Conservation (phyloP, 1,140 invertebrate genomes). For the Onthophagus taurus region DNA sequence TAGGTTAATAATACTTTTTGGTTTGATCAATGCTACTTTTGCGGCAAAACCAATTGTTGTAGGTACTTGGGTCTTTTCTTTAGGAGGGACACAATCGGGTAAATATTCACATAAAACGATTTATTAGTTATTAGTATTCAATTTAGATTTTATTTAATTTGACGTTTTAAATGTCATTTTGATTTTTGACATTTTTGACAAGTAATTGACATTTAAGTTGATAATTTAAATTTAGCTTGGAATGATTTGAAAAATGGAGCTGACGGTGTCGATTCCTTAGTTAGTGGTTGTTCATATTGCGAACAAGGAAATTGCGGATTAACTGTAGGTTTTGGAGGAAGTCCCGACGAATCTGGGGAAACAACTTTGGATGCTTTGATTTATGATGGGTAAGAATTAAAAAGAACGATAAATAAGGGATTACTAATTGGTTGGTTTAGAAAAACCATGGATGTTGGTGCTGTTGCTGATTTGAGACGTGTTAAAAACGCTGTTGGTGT, state of each 20-base stretch:
- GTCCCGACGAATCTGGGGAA: slow-evolving; percentile 93
- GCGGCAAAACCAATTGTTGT: too few relatives aligned
- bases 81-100: too few relatives aligned
- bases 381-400: slow-evolving; percentile 76
- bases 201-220: too few relatives aligned
- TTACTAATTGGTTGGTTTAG: slow-evolving; percentile 51
- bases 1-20: too few relatives aligned
- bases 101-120: too few relatives aligned
- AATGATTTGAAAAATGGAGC: slow-evolving; percentile 45
- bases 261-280: slow-evolving; percentile 75
- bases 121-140: too few relatives aligned
- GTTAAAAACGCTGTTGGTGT: slow-evolving; percentile 88
- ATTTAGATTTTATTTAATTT: too few relatives aligned
- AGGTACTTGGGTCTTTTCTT: too few relatives aligned
- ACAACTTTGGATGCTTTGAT: slow-evolving; percentile 97
- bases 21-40: too few relatives aligned
- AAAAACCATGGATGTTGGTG: slow-evolving; percentile 80
- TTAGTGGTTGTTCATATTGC: slow-evolving; percentile 72
- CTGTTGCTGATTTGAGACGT: slow-evolving; percentile 73
- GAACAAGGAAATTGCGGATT: slow-evolving; percentile 80
- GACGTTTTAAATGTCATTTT: too few relatives aligned
- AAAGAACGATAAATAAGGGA: not conserved
- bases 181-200: too few relatives aligned
- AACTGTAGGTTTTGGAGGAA: slow-evolving; percentile 92
- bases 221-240: slow-evolving; percentile 80